Evolutionary conservation across 2,888 invertebrate genomes (phyloP).

Genomic region (Strigamia crassipes): DNA sequence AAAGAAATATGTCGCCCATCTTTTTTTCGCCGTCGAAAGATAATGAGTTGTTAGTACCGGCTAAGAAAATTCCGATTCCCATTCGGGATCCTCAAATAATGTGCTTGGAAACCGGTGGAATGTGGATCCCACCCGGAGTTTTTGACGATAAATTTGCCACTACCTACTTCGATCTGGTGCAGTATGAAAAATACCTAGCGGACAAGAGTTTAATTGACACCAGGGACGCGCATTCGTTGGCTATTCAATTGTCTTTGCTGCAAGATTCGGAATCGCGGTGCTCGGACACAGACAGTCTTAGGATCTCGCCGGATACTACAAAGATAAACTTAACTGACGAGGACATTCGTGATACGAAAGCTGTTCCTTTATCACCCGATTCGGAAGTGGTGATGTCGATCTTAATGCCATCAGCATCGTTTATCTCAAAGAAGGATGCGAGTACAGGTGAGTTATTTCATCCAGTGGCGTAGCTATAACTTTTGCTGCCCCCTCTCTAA

Average conservation of each 20-base stretch:
- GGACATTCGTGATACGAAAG: too few relatives aligned
- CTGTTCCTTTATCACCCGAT: too few relatives aligned
- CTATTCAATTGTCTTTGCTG: not conserved
- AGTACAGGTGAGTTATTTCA: not conserved
- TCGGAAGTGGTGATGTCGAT: slow-evolving; percentile 32
- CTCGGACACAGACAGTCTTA: too few relatives aligned
- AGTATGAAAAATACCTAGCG: not conserved
- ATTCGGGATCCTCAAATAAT: not conserved
- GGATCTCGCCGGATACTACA: too few relatives aligned
- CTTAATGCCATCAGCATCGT: not conserved
- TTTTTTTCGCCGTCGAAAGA: not conserved
- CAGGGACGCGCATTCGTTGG: not conserved
- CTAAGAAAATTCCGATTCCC: not conserved
- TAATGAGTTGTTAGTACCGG: not conserved
- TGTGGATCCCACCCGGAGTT: not conserved
- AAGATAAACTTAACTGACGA: too few relatives aligned
- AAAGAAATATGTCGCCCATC: not conserved
- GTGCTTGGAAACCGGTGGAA: not conserved
- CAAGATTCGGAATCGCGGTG: too few relatives aligned
- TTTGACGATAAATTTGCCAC: not conserved
- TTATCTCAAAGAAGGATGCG: not conserved
- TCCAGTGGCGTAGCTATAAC: too few relatives aligned
- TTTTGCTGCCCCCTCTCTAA: too few relatives aligned
- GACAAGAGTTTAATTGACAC: not conserved
- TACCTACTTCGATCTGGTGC: not conserved